A percentile compares a stretch with the other conserved stretches of the same genome.
phyloP scores from a whole-genome alignment of 2,888 invertebrate species.

The Drosophila yooni region DNA sequence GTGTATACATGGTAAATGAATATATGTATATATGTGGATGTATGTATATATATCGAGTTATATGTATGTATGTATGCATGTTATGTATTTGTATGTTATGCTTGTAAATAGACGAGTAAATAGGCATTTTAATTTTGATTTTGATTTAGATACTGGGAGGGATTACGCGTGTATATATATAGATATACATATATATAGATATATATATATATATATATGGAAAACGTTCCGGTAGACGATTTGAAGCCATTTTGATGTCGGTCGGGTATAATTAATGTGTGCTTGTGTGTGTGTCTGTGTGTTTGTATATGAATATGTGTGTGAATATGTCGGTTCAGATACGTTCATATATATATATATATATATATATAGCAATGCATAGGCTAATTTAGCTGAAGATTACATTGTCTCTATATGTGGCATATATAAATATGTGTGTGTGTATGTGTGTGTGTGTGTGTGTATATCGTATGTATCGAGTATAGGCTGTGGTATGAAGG shows the following conservation, averaged over 20 bases:
- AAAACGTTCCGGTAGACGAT: conserved; percentile 48
- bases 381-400: conserved; percentile 29
- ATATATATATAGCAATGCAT: conserved; percentile 35
- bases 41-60: conserved; percentile 22
- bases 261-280: conserved; percentile 43
- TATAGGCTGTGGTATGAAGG: conserved; percentile 56
- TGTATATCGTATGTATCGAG: conserved; percentile 35
- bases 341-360: conserved; percentile 41
- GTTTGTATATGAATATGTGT: conserved; percentile 29
- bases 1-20: conserved; percentile 71
- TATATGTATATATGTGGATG: conserved; percentile 32
- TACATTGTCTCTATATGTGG: conserved; percentile 13
- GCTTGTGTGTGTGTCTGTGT: conserved; percentile 13
- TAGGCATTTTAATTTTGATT: conserved; percentile 67
- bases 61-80: conserved; percentile 21
- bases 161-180: conserved; percentile 36
- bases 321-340: conserved; percentile 73
- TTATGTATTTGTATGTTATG: conserved; percentile 10
- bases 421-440: conserved; percentile 8
- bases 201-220: conserved; percentile 19
- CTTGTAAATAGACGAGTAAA: conserved; percentile 70
- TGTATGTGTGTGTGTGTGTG: not conserved
- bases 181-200: conserved; percentile 3
- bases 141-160: conserved; percentile 42
- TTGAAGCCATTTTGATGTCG: conserved; percentile 63